Percentiles rank a stretch among this genome's conserved stretches.
Evolutionary conservation across 2,113 vertebrate genomes (phyloP).

Genomic region (Pardalotus punctatus): DNA sequence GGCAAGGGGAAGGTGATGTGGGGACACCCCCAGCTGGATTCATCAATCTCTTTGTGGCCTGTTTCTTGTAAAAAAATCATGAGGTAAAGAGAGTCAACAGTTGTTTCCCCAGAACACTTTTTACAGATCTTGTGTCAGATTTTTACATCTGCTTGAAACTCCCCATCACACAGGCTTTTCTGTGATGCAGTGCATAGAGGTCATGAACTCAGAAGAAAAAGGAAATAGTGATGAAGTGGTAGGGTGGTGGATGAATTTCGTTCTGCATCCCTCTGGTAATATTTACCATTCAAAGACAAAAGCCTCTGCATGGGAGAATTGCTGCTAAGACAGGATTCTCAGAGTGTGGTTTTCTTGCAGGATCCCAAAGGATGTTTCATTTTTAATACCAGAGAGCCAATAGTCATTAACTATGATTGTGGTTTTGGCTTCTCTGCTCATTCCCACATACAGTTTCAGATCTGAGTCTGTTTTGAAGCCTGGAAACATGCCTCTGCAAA

Average conservation of each 20-base stretch:
- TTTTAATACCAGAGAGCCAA: neutral
- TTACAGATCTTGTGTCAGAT: neutral
- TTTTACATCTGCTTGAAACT: neutral
- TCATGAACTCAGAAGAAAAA: neutral
- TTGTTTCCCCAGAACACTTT: neutral
- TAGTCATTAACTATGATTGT: neutral
- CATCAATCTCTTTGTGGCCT: rapidly evolving
- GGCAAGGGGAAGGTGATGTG: neutral
- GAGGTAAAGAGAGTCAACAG: neutral
- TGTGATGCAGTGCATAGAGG: neutral
- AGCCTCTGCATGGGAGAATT: neutral
- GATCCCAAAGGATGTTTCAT: neutral
- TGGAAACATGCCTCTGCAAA: slow-evolving; percentile 28
- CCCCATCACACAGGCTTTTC: neutral
- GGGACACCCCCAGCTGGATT: neutral
- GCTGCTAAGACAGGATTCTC: neutral
- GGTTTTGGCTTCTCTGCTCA: slow-evolving; percentile 20
- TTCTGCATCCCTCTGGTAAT: neutral
- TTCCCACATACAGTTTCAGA: slow-evolving; percentile 30
- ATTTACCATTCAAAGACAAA: neutral
- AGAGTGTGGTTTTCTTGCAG: neutral
- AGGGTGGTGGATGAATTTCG: neutral
- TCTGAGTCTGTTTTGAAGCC: neutral
- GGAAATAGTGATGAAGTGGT: neutral
- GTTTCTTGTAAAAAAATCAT: neutral